A percentile compares a stretch with the other conserved stretches of the same genome.
phyloP scores from a whole-genome alignment of 2,888 invertebrate genomes.

The Cyclophora punctaria region DNA sequence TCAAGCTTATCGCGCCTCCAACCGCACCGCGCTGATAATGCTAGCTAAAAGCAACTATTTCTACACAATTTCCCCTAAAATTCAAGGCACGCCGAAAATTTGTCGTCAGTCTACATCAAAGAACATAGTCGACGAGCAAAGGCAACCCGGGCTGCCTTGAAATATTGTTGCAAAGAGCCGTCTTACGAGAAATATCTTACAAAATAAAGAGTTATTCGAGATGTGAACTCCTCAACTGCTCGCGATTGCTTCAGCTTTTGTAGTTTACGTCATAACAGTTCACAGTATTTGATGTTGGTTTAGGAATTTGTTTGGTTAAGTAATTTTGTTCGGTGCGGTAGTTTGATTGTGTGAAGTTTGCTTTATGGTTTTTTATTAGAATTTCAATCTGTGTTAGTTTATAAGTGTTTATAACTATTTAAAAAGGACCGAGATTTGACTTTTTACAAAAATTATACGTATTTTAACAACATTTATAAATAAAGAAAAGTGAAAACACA shows the following conservation, averaged over 20 bases:
- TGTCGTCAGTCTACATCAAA: conserved; percentile 54
- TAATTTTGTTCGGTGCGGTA: background rate
- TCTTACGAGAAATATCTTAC: conserved; percentile 22
- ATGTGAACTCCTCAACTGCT: conserved; percentile 12
- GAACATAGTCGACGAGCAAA: conserved; percentile 33
- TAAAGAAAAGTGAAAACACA: background rate
- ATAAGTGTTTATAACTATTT: background rate
- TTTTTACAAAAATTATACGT: too few species aligned
- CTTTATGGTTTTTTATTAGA: too few species aligned
- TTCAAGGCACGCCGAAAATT: conserved; percentile 53
- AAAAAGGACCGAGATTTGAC: too few species aligned
- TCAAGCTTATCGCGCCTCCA: conserved; percentile 20
- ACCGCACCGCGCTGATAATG: conserved; percentile 29
- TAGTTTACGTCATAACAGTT: conserved; percentile 5
- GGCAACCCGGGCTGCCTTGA: conserved; percentile 25
- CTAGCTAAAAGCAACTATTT: conserved; percentile 52
- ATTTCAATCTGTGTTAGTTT: too few species aligned
- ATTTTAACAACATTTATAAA: background rate
- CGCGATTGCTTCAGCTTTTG: conserved; percentile 16
- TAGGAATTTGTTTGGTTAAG: background rate
- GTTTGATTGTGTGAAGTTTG: too few species aligned
- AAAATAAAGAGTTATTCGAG: conserved; percentile 22
- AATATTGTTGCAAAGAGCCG: conserved; percentile 28
- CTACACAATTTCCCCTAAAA: conserved; percentile 53
- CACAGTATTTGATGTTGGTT: background rate